Conservation (phyloP, 2,888 invertebrate genomes). For the Nipponacmea schrenckii region DNA sequence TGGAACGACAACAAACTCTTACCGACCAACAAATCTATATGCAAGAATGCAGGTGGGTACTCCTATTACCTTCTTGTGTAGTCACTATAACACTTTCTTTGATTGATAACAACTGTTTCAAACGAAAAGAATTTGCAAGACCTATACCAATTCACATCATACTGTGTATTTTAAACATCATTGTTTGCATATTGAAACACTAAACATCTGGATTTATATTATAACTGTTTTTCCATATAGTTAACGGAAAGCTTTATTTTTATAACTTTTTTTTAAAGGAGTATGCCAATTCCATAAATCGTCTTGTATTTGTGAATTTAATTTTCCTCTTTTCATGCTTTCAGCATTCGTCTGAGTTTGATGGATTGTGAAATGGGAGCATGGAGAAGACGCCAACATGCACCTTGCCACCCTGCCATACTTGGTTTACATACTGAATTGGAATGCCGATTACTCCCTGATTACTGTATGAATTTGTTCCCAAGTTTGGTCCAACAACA, state of each 20-base stretch:
- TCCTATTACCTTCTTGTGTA: not conserved
- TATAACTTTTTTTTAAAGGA: no score
- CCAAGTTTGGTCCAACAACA: slow-evolving; percentile 22
- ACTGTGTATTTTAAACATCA: no score
- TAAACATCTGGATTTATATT: no score
- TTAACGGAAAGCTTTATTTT: no score
- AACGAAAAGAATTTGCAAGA: no score
- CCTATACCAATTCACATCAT: no score
- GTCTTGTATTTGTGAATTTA: no score
- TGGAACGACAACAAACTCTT: slow-evolving; percentile 29
- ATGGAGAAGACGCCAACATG: slow-evolving; percentile 33
- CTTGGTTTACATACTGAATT: slow-evolving; percentile 34
- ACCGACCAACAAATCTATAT: slow-evolving; percentile 30
- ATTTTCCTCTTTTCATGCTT: no score
- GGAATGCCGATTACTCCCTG: slow-evolving; percentile 35
- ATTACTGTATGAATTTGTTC: slow-evolving; percentile 25
- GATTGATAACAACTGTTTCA: no score
- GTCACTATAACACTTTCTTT: not conserved
- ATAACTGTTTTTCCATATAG: no score
- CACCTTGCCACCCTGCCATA: slow-evolving; percentile 29
- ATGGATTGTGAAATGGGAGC: slow-evolving; percentile 36
- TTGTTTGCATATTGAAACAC: no score
- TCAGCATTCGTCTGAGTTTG: slow-evolving; percentile 33
- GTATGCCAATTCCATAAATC: no score
- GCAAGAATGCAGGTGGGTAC: slow-evolving; percentile 33